Conservation (phyloP, 2,797 vertebrate species). For the Glyptemys insculpta region DNA sequence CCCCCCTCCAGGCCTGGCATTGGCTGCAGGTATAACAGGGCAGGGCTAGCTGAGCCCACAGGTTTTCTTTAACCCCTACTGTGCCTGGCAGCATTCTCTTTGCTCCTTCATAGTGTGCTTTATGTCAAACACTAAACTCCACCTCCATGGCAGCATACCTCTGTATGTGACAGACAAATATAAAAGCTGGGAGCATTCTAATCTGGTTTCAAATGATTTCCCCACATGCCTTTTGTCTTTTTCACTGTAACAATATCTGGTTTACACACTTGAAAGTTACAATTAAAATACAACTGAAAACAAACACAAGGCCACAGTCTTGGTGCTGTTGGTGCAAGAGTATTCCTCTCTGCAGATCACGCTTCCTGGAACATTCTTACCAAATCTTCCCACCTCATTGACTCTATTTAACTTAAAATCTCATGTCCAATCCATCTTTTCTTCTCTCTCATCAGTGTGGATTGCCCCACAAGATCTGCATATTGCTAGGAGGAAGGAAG, state of each 20-base stretch:
- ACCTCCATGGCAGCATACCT: background rate
- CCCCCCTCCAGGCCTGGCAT: too few relatives aligned
- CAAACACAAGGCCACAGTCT: background rate
- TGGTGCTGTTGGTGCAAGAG: background rate
- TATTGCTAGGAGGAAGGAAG: background rate
- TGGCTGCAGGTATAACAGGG: too few relatives aligned
- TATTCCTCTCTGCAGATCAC: too few relatives aligned
- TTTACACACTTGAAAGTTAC: background rate
- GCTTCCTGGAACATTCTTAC: background rate
- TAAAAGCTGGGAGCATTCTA: background rate
- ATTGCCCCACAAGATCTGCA: background rate
- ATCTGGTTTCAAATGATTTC: background rate
- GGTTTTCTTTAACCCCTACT: too few relatives aligned
- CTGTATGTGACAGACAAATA: background rate
- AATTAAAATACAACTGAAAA: background rate
- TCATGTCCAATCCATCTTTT: background rate
- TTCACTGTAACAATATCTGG: background rate
- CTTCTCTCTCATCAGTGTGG: background rate
- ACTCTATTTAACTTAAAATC: accelerated
- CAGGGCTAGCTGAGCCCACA: too few relatives aligned
- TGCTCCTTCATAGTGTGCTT: background rate
- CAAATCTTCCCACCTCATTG: background rate
- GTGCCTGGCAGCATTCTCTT: too few relatives aligned
- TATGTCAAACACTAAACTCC: background rate
- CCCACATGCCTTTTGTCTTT: background rate